These are phyloP conservation scores for Thyatira batis DNA, from an alignment of 2,888 invertebrate species.

Conservation along the genomic window DNA sequence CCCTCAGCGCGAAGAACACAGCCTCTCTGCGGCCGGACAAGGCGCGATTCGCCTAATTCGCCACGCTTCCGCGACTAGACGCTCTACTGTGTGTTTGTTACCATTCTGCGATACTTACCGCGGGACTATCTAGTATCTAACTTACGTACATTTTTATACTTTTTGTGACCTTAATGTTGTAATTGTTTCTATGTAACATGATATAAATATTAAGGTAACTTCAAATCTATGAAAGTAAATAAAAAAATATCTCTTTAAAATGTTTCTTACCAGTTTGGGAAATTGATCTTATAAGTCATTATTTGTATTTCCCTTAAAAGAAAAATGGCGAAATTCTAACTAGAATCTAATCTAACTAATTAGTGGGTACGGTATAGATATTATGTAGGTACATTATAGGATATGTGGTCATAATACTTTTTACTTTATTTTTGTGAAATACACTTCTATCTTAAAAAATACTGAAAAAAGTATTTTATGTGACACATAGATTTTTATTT, in stretches of 20 bases:
- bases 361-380: too few species aligned
- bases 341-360: neutral
- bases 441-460: too few species aligned
- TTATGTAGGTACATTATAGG: too few species aligned
- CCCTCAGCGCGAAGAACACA: conserved; percentile 40
- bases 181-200: neutral
- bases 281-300: too few species aligned
- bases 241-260: too few species aligned
- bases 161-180: neutral
- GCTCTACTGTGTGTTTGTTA: neutral
- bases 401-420: too few species aligned
- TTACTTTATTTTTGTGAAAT: too few species aligned
- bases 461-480: neutral
- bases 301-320: too few species aligned
- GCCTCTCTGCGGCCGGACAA: conserved; percentile 57
- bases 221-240: too few species aligned
- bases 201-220: too few species aligned
- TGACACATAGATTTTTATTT: too few species aligned
- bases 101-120: neutral
- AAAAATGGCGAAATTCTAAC: neutral
- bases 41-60: conserved; percentile 68
- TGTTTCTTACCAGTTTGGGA: too few species aligned
- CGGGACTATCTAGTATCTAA: neutral
- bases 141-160: neutral
- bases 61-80: conserved; percentile 49